Conservation (phyloP, 2,888 invertebrate genomes). For the Trissonchulus latispiculum region DNA sequence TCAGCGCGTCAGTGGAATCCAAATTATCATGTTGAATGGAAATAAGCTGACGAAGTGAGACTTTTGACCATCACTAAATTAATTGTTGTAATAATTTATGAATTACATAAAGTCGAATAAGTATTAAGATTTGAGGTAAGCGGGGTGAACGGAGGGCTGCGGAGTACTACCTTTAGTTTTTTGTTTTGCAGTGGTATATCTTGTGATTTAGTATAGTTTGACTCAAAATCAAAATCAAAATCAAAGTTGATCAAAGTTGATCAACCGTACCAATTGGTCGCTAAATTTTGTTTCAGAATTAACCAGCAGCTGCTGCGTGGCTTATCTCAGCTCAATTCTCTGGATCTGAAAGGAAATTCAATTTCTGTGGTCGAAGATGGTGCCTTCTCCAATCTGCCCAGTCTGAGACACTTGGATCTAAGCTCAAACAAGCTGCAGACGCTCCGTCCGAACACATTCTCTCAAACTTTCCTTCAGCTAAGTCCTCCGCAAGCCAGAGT, state of each 20-base stretch:
- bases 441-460: slow-evolving; percentile 36
- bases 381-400: slow-evolving; percentile 40
- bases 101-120: too few relatives aligned
- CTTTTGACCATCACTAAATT: too few relatives aligned
- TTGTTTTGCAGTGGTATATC: background rate
- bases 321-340: slow-evolving; percentile 38
- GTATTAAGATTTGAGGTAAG: too few relatives aligned
- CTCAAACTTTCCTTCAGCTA: slow-evolving; percentile 36
- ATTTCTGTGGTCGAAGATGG: slow-evolving; percentile 37
- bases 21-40: slow-evolving; percentile 43
- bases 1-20: slow-evolving; percentile 38
- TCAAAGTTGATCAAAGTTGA: too few relatives aligned
- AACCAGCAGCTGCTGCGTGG: slow-evolving; percentile 41
- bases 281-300: slow-evolving; percentile 39
- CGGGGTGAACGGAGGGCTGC: too few relatives aligned
- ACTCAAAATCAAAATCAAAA: too few relatives aligned
- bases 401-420: slow-evolving; percentile 38
- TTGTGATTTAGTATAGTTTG: too few relatives aligned
- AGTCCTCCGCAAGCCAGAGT: slow-evolving; percentile 35
- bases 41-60: slow-evolving; percentile 32
- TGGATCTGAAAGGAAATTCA: slow-evolving; percentile 41
- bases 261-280: too few relatives aligned
- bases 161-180: too few relatives aligned
- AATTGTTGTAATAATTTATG: too few relatives aligned
- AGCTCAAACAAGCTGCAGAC: slow-evolving; percentile 41